Conservation (phyloP, 2,113 vertebrate genomes). For the Serinus canaria region DNA sequence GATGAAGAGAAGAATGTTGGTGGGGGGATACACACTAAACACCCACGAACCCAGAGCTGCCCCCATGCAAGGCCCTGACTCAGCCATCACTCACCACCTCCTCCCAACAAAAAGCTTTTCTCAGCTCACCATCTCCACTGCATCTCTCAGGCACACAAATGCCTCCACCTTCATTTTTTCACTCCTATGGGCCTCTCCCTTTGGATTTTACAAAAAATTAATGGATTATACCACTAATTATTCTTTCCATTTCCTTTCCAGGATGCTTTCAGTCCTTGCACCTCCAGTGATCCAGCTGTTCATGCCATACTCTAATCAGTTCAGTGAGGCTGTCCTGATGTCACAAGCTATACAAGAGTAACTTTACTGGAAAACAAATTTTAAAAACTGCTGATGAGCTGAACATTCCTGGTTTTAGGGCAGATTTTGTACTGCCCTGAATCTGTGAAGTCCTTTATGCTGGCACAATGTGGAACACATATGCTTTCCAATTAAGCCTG, state of each 20-base stretch:
- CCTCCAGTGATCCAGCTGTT: background rate
- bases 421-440: background rate
- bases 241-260: background rate
- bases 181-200: background rate
- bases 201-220: background rate
- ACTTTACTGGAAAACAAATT: background rate
- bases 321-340: background rate
- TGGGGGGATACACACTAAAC: background rate
- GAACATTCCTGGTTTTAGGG: background rate
- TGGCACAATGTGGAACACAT: background rate
- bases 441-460: background rate
- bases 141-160: background rate
- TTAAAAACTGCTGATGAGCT: background rate
- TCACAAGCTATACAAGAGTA: background rate
- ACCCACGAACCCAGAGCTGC: fast-evolving
- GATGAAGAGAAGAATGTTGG: background rate
- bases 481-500: background rate
- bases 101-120: background rate
- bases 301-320: background rate
- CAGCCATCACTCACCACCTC: background rate
- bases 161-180: background rate
- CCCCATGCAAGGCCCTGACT: background rate
- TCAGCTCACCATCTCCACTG: background rate
- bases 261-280: background rate
- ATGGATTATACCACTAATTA: background rate